These are phyloP conservation scores for Catalaphyllia jardinei DNA, from an alignment of 64 coral and sea anemone genomes.

Conservation along the genomic window DNA sequence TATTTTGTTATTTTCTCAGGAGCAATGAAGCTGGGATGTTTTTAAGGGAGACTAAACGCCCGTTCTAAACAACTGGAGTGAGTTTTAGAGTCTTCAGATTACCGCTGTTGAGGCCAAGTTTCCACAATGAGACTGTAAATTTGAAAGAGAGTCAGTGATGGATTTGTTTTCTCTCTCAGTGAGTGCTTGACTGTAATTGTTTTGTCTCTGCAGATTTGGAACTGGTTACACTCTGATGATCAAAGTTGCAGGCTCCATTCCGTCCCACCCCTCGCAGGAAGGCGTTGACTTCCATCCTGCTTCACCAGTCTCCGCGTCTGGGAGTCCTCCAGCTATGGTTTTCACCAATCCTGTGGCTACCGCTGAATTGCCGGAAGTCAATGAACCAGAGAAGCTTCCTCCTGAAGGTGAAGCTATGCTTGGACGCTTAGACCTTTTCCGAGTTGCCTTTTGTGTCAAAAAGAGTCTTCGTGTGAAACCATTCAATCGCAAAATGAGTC, in stretches of 20 bases:
- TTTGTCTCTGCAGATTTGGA: conserved; percentile 58
- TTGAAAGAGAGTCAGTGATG: too few relatives aligned
- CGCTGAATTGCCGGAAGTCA: conserved; percentile 12
- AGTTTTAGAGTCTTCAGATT: too few relatives aligned
- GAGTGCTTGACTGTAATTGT: not conserved
- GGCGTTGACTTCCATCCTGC: conserved; percentile 1
- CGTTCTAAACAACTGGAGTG: too few relatives aligned
- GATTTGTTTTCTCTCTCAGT: too few relatives aligned
- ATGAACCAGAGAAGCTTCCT: not conserved
- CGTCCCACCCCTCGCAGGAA: not conserved
- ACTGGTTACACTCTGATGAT: conserved; percentile 96
- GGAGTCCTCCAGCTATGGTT: not conserved
- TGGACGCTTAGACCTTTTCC: too few relatives aligned
- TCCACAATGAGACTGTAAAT: too few relatives aligned
- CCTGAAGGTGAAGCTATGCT: not conserved
- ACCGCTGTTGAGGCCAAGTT: too few relatives aligned
- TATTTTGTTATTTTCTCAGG: not conserved
- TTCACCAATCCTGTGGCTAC: not conserved
- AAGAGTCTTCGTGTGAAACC: too few relatives aligned
- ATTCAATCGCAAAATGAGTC: too few relatives aligned
- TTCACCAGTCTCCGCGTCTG: not conserved
- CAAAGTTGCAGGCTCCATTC: conserved; percentile 55
- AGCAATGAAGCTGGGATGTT: too few relatives aligned
- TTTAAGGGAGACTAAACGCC: too few relatives aligned
- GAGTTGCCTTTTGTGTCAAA: too few relatives aligned